Evolutionary conservation across 2,113 vertebrate genomes (phyloP).

Genomic region (Zingel zingel): DNA sequence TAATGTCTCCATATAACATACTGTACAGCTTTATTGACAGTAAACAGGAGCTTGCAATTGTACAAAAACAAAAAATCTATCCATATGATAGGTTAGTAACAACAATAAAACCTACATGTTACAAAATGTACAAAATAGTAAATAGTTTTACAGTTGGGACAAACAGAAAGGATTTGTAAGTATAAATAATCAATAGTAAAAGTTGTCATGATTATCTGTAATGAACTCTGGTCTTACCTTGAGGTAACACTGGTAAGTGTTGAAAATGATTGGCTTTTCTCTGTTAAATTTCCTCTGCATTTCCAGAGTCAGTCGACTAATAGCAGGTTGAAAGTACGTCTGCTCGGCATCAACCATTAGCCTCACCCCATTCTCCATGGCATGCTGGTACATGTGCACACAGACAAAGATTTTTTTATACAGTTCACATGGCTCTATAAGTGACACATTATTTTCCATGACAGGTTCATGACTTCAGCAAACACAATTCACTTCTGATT

Average conservation of each 20-base stretch:
- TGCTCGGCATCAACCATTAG: conserved; percentile 97
- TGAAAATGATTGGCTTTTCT: conserved; percentile 90
- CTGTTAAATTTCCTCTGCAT: conserved; percentile 92
- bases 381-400: conserved; percentile 82
- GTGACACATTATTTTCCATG: background rate
- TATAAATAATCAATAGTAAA: background rate
- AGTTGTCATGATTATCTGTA: background rate
- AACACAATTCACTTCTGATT: background rate
- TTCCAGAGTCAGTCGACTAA: conserved; percentile 91
- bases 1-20: background rate
- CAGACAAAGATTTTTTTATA: background rate
- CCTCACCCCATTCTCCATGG: conserved; percentile 85
- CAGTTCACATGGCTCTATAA: background rate
- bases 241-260: conserved; percentile 97
- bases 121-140: background rate
- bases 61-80: background rate
- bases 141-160: background rate
- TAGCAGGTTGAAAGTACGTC: conserved; percentile 97
- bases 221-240: conserved; percentile 80
- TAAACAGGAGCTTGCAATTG: too few relatives aligned
- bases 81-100: background rate
- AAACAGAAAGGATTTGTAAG: background rate
- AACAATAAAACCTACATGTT: background rate
- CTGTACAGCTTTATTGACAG: background rate
- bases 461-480: background rate